Conservation (phyloP, 2,113 vertebrate species). For the Albula goreensis region DNA sequence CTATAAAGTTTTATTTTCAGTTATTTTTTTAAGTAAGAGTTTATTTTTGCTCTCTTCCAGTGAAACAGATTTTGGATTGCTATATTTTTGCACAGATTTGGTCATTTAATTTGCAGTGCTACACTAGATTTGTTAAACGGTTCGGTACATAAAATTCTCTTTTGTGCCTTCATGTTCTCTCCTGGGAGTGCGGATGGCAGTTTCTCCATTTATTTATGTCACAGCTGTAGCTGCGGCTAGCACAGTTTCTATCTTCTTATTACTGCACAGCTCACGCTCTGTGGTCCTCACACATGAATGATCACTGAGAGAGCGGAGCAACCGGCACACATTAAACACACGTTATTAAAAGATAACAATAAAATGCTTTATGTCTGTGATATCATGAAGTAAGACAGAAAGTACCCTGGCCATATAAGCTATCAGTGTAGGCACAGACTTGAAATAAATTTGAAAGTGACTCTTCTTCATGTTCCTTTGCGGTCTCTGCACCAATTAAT, state of each 20-base stretch:
- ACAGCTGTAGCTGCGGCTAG: background rate
- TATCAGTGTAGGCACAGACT: background rate
- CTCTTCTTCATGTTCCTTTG: background rate
- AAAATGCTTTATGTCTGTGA: background rate
- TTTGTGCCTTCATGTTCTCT: background rate
- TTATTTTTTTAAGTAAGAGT: too few relatives aligned
- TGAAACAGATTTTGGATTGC: too few relatives aligned
- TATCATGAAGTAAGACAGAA: background rate
- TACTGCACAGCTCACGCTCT: background rate
- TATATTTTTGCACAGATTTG: too few relatives aligned
- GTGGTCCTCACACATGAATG: background rate
- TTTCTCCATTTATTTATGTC: too few relatives aligned
- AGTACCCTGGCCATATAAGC: background rate
- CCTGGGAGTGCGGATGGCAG: background rate
- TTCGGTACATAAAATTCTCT: background rate
- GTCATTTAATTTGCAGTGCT: slow-evolving; percentile 28
- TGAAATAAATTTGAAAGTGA: background rate
- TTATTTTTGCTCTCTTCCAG: too few relatives aligned
- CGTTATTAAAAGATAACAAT: background rate
- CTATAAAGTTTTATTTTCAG: too few relatives aligned
- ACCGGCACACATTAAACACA: background rate
- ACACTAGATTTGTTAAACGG: too few relatives aligned
- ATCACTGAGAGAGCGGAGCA: background rate
- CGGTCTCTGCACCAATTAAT: too few relatives aligned
- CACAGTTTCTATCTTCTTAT: background rate